These are phyloP conservation scores for Cyclophora albipunctata DNA, from an alignment of 2,888 invertebrate genomes.

Conservation along the genomic window DNA sequence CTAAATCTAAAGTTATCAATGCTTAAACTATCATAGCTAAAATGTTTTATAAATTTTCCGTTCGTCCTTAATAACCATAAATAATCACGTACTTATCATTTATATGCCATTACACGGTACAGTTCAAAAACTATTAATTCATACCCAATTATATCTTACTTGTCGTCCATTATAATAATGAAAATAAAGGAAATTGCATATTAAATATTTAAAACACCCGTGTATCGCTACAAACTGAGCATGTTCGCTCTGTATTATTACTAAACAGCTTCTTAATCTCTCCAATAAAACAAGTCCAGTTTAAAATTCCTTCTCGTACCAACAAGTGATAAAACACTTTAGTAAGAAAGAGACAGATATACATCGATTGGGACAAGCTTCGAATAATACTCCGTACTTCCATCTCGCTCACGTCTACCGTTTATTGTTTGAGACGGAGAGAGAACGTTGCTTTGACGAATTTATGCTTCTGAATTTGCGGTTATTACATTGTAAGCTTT, in stretches of 20 bases:
- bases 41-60: too few relatives aligned
- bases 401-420: slow-evolving; percentile 50
- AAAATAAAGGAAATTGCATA: slow-evolving; percentile 68
- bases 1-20: too few relatives aligned
- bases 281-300: slow-evolving; percentile 36
- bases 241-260: slow-evolving; percentile 69
- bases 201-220: slow-evolving; percentile 69
- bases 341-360: slow-evolving; percentile 35
- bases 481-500: slow-evolving; percentile 22
- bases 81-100: background rate
- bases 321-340: slow-evolving; percentile 28
- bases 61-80: too few relatives aligned
- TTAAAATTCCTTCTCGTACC: slow-evolving; percentile 38
- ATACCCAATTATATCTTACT: slow-evolving; percentile 49
- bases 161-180: slow-evolving; percentile 50
- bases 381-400: slow-evolving; percentile 27
- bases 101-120: slow-evolving; percentile 19
- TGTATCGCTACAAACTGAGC: slow-evolving; percentile 59
- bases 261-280: slow-evolving; percentile 69
- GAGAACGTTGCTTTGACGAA: slow-evolving; percentile 50
- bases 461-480: slow-evolving; percentile 33
- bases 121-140: slow-evolving; percentile 43
- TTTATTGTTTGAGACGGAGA: slow-evolving; percentile 40
- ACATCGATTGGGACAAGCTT: slow-evolving; percentile 23
- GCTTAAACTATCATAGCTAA: too few relatives aligned